Percentiles rank a stretch among this genome's conserved stretches.
phyloP scores from a whole-genome alignment of 2,797 vertebrate genomes.

The Hyperoplus immaculatus region DNA sequence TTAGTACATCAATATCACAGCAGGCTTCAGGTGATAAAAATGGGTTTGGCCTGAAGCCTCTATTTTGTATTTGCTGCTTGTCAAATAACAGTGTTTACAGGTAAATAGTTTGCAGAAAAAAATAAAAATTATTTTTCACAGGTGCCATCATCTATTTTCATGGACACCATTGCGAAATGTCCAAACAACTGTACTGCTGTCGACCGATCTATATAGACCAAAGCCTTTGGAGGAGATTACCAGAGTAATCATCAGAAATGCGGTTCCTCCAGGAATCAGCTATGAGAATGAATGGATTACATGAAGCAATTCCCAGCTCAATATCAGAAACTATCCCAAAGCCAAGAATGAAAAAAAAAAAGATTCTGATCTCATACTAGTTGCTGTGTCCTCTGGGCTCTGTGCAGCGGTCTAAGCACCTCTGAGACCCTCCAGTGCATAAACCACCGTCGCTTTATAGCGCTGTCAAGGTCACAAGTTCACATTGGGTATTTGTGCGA shows the following conservation, averaged over 20 bases:
- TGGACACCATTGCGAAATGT: slow-evolving; percentile 29
- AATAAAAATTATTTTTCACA: background rate
- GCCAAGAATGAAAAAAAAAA: slow-evolving; percentile 63
- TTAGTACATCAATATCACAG: slow-evolving; percentile 5
- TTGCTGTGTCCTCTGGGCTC: slow-evolving; percentile 73
- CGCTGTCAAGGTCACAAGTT: slow-evolving; percentile 76
- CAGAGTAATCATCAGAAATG: slow-evolving; percentile 76
- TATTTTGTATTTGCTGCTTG: background rate
- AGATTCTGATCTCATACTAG: slow-evolving; percentile 81
- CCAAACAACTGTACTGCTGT: slow-evolving; percentile 35
- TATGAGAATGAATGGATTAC: slow-evolving; percentile 82
- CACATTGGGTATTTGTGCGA: slow-evolving; percentile 53
- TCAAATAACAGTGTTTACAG: background rate
- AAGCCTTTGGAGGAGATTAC: slow-evolving; percentile 76
- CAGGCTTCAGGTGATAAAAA: background rate
- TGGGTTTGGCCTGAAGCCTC: background rate
- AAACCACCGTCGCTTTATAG: slow-evolving; percentile 74
- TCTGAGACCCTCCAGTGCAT: slow-evolving; percentile 73
- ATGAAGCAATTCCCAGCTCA: slow-evolving; percentile 82
- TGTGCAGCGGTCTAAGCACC: slow-evolving; percentile 71
- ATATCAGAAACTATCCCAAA: slow-evolving; percentile 81
- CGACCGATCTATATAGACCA: slow-evolving; percentile 48
- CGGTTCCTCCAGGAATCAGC: slow-evolving; percentile 77
- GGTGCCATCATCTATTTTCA: slow-evolving; percentile 24
- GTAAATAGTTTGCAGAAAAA: background rate